Evolutionary conservation across 2,888 invertebrate genomes (phyloP).

Genomic region (Pecten maximus): DNA sequence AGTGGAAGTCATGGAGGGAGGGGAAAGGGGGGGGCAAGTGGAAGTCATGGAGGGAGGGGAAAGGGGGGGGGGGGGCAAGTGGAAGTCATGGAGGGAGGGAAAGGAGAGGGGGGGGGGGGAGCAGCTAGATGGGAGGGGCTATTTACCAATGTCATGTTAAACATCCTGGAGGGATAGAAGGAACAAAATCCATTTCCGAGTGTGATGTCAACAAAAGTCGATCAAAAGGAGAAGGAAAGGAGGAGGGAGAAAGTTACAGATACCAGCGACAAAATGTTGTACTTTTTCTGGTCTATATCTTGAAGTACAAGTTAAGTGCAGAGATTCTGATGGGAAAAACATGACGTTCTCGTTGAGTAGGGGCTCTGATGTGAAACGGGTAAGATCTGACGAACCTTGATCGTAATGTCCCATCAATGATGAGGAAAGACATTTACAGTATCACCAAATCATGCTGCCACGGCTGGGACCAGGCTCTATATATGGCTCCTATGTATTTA

Average conservation of each 20-base stretch:
- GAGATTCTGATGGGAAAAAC: conserved; percentile 10
- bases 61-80: not conserved
- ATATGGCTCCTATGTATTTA: not conserved
- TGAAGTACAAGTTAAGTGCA: conserved; percentile 2
- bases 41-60: not conserved
- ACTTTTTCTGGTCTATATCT: conserved; percentile 24
- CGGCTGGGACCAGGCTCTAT: not conserved
- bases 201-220: not conserved
- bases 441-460: not conserved
- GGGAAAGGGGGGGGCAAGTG: no score
- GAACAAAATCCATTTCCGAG: not conserved
- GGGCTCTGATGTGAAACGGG: not conserved
- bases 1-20: no score
- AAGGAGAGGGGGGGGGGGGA: no score
- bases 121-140: not conserved
- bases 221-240: not conserved
- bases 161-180: not conserved
- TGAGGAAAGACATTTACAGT: not conserved
- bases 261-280: conserved; percentile 16
- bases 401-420: not conserved
- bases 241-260: not conserved
- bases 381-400: not conserved
- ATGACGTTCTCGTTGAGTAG: not conserved
- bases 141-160: not conserved
- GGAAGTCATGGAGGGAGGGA: not conserved